Base-by-base conservation (phyloP, 2,797 vertebrate species). In the Alosa sapidissima region DNA sequence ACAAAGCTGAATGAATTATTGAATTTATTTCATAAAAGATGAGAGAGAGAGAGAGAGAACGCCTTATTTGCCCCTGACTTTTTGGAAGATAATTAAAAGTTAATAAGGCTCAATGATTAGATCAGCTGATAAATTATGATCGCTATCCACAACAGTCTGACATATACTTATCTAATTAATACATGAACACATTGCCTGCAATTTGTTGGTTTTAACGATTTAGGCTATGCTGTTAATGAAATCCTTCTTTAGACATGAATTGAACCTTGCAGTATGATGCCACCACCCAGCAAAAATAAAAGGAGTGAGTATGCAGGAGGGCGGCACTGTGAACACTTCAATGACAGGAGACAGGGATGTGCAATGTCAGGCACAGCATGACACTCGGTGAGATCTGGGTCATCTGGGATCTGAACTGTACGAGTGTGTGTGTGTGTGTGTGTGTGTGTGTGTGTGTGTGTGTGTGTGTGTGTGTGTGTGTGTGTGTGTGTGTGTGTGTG, bases 311-410 rank as follows among this genome's bases (percentile, higher is more conserved):
- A 16, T 75, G 68, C 14, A 47, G 41, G 13, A 47, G 72, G 16
- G 41, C 6, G 19, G 6, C 33, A 78, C 72, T 47, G 28, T 75
- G 68, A 68, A 24, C 62, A 33, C 11, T 8, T 36, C 62, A 33
- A 36, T 36, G 58, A 62, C 58, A 62, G 58, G 58, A 62, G 58
- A 62, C 58, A 47, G 41, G 83, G 47, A 49, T 82, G 83, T 82
- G 47, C 60, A 45, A 84, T 58, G 47, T 21, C 48, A 54, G 13
- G 54, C 49, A 24, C 75, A 41, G 33, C 41, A 54, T 45, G 19
- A 81, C 45, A 47, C 49, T 65, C 81, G 47, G 65, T 68, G 58
- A 33, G 78, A 85, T 84, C 33, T 85, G 49, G 84, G 84, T 84
- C 84, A 85, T n/a, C n/a, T n/a, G n/a, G n/a, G n/a, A n/a, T n/a